phyloP scores from a whole-genome alignment of 2,888 invertebrate species.

The Diadegma fenestrale region DNA sequence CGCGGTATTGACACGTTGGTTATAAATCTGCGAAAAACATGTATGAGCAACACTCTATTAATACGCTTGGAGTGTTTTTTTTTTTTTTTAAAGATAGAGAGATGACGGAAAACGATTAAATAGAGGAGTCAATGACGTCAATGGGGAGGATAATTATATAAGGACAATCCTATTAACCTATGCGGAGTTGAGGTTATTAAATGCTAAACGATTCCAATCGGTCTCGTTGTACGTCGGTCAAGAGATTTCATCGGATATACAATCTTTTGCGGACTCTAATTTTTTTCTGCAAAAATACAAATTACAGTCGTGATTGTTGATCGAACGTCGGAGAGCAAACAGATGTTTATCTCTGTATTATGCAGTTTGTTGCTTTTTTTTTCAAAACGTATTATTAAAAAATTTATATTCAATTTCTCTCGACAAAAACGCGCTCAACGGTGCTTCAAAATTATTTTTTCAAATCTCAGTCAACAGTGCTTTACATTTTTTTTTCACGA shows the following conservation, averaged over 20 bases:
- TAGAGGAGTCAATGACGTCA: conserved; percentile 79
- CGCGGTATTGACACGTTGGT: neutral
- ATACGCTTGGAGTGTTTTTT: neutral
- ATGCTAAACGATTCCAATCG: conserved; percentile 77
- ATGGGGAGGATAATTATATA: conserved; percentile 78
- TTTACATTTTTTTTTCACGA: too few species aligned
- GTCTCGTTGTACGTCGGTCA: conserved; percentile 51
- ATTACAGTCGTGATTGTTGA: neutral
- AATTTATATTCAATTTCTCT: neutral
- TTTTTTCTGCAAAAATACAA: conserved; percentile 34
- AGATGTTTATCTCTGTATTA: neutral
- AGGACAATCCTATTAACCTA: conserved; percentile 78
- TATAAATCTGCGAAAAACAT: neutral
- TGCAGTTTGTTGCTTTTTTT: neutral
- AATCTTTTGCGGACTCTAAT: conserved; percentile 14
- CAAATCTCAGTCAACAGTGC: too few species aligned
- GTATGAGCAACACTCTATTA: neutral
- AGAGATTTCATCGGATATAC: conserved; percentile 23
- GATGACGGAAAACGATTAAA: conserved; percentile 58
- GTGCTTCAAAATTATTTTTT: too few species aligned
- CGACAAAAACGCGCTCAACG: neutral
- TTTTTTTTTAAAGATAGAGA: conserved; percentile 19
- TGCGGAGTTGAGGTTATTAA: conserved; percentile 74
- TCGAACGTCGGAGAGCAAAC: neutral
- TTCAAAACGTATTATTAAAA: neutral